Base-by-base conservation (phyloP, 2,888 invertebrate species). In the Ptycholaimellus sp. region DNA sequence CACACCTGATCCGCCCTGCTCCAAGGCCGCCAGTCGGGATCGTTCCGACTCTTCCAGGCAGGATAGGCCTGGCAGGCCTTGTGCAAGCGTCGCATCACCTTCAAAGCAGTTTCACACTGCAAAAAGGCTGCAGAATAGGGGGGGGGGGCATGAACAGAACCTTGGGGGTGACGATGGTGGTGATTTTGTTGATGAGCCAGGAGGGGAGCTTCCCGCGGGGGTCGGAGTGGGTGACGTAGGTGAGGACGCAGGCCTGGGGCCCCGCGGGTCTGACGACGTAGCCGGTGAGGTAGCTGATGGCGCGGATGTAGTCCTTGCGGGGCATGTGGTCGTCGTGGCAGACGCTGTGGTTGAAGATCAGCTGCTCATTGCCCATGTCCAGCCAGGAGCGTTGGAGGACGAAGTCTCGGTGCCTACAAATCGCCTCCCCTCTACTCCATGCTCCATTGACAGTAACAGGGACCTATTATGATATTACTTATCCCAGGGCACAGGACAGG, bases 351-450 rank as follows among this genome's bases (percentile, higher is more conserved):
- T 80, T 81, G 48, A 82, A 67, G 57, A 83, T 77, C 61, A 77
- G 69, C 65, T 78, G 79, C 61, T 82, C 81, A 41, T 70, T 61
- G 20, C 76, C 79, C 33, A 74, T 73, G 59, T 81, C 81, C 46
- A 82, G 65, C 83, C 83, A 83, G 16, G 81, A 81, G 47, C 83
- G 68, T 66, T 81, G 80, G 49, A 81, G 69, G 35, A 85, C 76
- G 64, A 83, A 83, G 63, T 85, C 83, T 44, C 83, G 68, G 5
- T 47, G 42, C 20, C 47, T 25, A n/a, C n/a, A n/a, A 13, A 37
- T 17, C 16, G n/a, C n/a, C n/a, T n/a, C n/a, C n/a, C n/a, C n/a
- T n/a, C n/a, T n/a, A n/a, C n/a, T n/a, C n/a, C n/a, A n/a, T n/a
- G n/a, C n/a, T n/a, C n/a, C n/a, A n/a, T n/a, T n/a, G n/a, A n/a